Conservation (phyloP, 2,113 vertebrate genomes). For the Taxidea taxus region DNA sequence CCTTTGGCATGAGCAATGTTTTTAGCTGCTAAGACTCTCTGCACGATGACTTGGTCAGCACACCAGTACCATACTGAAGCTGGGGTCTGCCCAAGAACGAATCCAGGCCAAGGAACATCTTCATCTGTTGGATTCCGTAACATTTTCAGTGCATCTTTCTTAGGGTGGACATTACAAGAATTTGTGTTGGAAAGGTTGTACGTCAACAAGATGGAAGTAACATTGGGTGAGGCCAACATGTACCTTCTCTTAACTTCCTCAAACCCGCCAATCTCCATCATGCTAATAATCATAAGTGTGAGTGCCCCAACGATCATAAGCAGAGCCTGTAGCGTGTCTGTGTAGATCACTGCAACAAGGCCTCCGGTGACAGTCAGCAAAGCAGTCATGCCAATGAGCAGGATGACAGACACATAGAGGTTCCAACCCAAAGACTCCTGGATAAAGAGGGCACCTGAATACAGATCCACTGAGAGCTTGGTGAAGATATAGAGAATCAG, state of each 20-base stretch:
- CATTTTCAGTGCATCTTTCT: constrained; percentile 91
- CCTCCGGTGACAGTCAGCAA: constrained; percentile 96
- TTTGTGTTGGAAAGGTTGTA: constrained; percentile 92
- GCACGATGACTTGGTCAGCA: constrained; percentile 98
- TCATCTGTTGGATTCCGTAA: constrained; percentile 94
- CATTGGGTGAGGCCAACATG: constrained; percentile 94
- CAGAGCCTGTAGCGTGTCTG: constrained; percentile 95
- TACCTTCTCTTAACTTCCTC: constrained; percentile 95
- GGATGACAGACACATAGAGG: constrained; percentile 94
- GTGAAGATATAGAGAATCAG: constrained; percentile 97
- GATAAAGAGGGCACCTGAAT: constrained; percentile 98
- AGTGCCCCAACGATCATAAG: constrained; percentile 97
- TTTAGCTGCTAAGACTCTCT: constrained; percentile 96
- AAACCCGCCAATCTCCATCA: constrained; percentile 92
- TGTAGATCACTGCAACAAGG: constrained; percentile 97
- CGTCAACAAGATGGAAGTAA: constrained; percentile 89
- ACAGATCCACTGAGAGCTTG: constrained; percentile 98
- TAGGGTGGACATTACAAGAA: constrained; percentile 92
- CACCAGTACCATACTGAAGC: constrained; percentile 99
- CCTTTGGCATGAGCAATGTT: constrained; percentile 96
- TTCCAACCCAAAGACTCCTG: constrained; percentile 99
- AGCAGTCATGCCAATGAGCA: constrained; percentile 96
- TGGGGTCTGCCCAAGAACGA: constrained; percentile 95
- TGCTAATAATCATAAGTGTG: constrained; percentile 93
- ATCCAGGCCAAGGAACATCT: constrained; percentile 98